Conservation (phyloP, 2,113 vertebrate genomes). For the Pachyramphus minor region DNA sequence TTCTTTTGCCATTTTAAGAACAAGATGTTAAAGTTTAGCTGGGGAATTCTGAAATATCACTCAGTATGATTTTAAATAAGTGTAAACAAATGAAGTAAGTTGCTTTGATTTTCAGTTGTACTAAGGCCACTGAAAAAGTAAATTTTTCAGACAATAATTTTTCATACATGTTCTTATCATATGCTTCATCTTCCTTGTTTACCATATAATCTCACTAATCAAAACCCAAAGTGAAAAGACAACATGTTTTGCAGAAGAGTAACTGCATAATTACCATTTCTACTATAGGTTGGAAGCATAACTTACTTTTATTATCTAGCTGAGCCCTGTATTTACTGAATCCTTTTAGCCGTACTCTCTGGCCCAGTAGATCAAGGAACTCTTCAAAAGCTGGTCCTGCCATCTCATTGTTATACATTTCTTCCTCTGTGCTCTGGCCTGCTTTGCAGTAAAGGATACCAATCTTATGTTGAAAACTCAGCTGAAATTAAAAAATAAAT, state of each 20-base stretch:
- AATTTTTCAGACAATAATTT: background rate
- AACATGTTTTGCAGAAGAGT: background rate
- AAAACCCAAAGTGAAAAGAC: background rate
- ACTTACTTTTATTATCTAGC: slow-evolving; percentile 98
- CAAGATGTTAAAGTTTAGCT: background rate
- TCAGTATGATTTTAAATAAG: background rate
- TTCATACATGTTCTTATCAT: background rate
- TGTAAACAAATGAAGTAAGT: background rate
- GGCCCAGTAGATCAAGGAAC: slow-evolving; percentile 95
- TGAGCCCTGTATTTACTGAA: slow-evolving; percentile 96
- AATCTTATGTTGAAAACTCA: slow-evolving; percentile 98
- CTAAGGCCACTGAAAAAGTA: background rate
- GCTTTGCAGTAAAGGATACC: slow-evolving; percentile 96
- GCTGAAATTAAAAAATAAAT: slow-evolving; percentile 74
- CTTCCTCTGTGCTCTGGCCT: slow-evolving; percentile 95
- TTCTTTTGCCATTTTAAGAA: background rate
- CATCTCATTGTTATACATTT: slow-evolving; percentile 98
- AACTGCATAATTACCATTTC: background rate
- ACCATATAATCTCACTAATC: background rate
- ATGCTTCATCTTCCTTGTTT: background rate
- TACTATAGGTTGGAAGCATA: background rate
- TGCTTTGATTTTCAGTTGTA: background rate
- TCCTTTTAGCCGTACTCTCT: slow-evolving; percentile 92
- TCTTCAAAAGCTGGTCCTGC: slow-evolving; percentile 92
- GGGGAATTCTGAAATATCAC: background rate